These are phyloP conservation scores for Erebia epiphron DNA, from an alignment of 2,888 invertebrate species.

Conservation along the genomic window DNA sequence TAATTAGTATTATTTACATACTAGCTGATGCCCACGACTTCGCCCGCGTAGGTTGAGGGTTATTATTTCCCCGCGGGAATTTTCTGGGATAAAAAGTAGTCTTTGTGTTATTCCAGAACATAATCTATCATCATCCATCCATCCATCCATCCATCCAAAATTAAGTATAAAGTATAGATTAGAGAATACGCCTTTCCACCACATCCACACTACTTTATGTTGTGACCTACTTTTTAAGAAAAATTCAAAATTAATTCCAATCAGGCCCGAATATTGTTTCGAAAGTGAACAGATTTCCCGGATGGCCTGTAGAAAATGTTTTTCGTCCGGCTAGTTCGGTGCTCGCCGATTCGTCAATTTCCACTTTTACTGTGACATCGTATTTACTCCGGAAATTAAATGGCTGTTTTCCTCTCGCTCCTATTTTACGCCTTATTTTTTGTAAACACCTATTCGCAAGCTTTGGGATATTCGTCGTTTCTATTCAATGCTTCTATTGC, in stretches of 20 bases:
- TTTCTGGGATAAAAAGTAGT: too few species aligned
- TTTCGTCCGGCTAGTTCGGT: slow-evolving; percentile 17
- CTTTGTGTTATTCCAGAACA: too few species aligned
- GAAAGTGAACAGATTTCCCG: slow-evolving; percentile 12
- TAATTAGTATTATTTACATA: too few species aligned
- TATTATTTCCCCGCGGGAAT: too few species aligned
- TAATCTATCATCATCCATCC: too few species aligned
- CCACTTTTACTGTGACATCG: slow-evolving; percentile 24
- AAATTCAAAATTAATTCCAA: background rate
- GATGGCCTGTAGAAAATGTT: slow-evolving; percentile 15
- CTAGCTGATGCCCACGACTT: too few species aligned
- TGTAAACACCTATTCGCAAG: slow-evolving; percentile 11
- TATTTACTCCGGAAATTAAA: slow-evolving; percentile 25
- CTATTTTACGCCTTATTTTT: background rate
- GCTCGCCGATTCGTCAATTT: slow-evolving; percentile 25
- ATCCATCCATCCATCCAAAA: too few species aligned
- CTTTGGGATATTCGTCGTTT: background rate
- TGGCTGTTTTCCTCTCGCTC: slow-evolving; percentile 18
- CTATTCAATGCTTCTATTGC: background rate
- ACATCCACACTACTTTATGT: background rate
- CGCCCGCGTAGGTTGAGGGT: too few species aligned
- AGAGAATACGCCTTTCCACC: background rate
- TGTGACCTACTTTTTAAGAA: background rate
- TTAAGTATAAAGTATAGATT: background rate
- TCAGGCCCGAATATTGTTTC: slow-evolving; percentile 16